phyloP scores from a whole-genome alignment of 1,140 invertebrate species.

The Pseudachorutes palmiensis region DNA sequence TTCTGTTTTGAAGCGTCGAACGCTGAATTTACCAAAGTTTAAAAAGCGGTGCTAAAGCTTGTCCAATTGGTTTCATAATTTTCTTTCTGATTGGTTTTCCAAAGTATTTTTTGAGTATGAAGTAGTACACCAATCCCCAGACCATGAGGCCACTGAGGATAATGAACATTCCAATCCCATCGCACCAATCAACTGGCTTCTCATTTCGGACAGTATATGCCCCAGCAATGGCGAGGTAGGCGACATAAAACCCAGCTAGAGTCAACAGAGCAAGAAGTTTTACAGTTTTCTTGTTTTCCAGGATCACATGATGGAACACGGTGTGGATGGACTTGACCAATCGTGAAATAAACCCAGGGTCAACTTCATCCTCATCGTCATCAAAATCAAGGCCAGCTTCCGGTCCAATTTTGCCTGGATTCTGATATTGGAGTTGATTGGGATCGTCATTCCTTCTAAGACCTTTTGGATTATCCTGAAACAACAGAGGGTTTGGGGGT shows the following conservation, averaged over 20 bases:
- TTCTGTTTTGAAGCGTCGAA: not conserved
- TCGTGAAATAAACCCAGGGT: not conserved
- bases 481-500: not conserved
- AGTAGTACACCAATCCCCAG: constrained; percentile 56
- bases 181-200: constrained; percentile 47
- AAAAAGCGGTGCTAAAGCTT: not conserved
- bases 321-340: not conserved
- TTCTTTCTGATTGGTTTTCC: constrained; percentile 37
- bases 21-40: not conserved
- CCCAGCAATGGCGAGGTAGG: not conserved
- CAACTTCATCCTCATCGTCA: constrained; percentile 3
- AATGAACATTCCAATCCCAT: constrained; percentile 64
- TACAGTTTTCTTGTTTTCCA: not conserved
- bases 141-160: constrained; percentile 57
- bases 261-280: not conserved
- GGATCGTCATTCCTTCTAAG: not conserved
- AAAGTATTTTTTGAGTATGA: constrained; percentile 54
- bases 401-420: not conserved
- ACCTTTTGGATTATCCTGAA: not conserved
- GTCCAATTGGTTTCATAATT: constrained; percentile 3
- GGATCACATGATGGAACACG: not conserved
- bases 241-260: not conserved
- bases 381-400: not conserved
- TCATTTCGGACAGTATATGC: constrained; percentile 5
- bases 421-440: not conserved